Conservation (phyloP, 2,888 invertebrate genomes). For the Adelognathus sp. region DNA sequence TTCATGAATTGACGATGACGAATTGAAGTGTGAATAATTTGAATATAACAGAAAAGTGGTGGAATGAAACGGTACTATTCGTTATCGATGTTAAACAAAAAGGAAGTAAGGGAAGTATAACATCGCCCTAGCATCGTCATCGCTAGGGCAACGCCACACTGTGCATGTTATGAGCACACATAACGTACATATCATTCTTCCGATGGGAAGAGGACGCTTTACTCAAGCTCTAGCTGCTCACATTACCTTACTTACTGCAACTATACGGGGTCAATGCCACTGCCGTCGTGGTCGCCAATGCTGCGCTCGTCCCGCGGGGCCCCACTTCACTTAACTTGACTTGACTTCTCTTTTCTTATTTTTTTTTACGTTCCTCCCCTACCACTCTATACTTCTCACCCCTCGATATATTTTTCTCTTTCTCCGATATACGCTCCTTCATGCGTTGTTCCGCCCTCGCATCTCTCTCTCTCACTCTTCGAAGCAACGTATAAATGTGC, state of each 20-base stretch:
- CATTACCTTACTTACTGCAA: slow-evolving; percentile 75
- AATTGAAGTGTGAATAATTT: neutral
- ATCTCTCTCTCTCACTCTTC: neutral
- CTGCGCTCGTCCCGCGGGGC: slow-evolving; percentile 49
- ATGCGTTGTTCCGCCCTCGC: neutral
- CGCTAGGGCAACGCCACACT: neutral
- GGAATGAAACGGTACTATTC: neutral
- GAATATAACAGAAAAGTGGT: neutral
- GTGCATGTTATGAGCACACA: neutral
- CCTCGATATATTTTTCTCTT: neutral
- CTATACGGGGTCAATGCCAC: slow-evolving; percentile 79
- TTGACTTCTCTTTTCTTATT: slow-evolving; percentile 62
- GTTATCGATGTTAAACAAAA: neutral
- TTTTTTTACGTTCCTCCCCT: slow-evolving; percentile 38
- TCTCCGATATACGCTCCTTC: neutral
- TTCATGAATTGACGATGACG: neutral
- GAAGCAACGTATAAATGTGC: slow-evolving; percentile 19
- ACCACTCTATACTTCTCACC: slow-evolving; percentile 43
- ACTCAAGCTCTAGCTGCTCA: slow-evolving; percentile 74
- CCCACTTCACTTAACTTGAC: slow-evolving; percentile 75
- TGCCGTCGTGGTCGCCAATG: slow-evolving; percentile 67
- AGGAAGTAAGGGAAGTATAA: neutral
- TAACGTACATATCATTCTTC: slow-evolving; percentile 30
- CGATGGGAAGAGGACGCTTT: slow-evolving; percentile 64
- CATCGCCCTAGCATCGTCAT: neutral